Evolutionary conservation across 2,888 invertebrate species (phyloP).

Genomic region (Caenorhabditis macrosperma): DNA sequence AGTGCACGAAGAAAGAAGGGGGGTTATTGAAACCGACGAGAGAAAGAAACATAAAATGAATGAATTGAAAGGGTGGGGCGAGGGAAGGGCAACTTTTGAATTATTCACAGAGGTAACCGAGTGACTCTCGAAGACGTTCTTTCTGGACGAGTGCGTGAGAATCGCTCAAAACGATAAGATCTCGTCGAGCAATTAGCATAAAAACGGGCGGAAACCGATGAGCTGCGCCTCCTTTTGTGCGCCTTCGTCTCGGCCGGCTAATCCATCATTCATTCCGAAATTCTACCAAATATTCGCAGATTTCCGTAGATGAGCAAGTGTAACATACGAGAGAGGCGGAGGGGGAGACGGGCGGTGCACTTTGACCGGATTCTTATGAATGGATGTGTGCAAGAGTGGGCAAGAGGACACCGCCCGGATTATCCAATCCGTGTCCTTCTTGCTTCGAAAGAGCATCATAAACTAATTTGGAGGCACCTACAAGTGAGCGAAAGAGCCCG

Average conservation of each 20-base stretch:
- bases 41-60: conserved; percentile 23
- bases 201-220: conserved; percentile 20
- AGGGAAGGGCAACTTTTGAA: conserved; percentile 25
- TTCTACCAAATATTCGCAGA: conserved; percentile 20
- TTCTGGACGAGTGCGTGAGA: conserved; percentile 29
- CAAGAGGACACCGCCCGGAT: conserved; percentile 36
- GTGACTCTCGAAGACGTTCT: conserved; percentile 33
- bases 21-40: not conserved
- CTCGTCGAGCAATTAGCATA: conserved; percentile 44
- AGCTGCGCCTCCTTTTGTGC: conserved; percentile 27
- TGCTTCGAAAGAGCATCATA: conserved; percentile 39
- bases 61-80: conserved; percentile 15
- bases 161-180: conserved; percentile 17
- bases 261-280: conserved; percentile 50
- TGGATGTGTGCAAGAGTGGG: conserved; percentile 7
- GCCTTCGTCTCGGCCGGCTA: conserved; percentile 10
- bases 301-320: conserved; percentile 30
- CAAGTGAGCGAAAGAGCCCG: conserved; percentile 11
- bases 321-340: conserved; percentile 29
- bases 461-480: conserved; percentile 48
- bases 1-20: not conserved
- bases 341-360: conserved; percentile 21
- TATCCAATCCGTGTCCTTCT: conserved; percentile 28
- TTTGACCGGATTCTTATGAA: conserved; percentile 38
- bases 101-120: conserved; percentile 35